A percentile compares a stretch with the other conserved stretches of the same genome.
Conservation (phyloP, 2,113 vertebrate genomes). For the Amphiprion percula region DNA sequence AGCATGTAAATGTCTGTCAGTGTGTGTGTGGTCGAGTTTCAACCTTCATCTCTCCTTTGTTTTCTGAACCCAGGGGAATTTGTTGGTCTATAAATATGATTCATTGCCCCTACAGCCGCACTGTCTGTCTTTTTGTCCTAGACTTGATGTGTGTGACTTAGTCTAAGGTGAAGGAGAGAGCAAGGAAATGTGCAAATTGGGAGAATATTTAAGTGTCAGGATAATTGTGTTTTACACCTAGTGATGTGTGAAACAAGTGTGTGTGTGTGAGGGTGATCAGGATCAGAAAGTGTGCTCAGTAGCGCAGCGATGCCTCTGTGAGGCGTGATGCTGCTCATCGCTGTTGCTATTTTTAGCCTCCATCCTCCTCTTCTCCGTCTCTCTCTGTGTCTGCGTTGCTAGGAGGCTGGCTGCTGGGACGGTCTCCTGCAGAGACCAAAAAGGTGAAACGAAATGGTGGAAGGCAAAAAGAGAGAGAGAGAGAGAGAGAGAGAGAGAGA, state of each 20-base stretch:
- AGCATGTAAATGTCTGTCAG: slow-evolving; percentile 24
- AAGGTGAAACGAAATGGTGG: slow-evolving; percentile 53
- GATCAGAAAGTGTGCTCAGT: slow-evolving; percentile 58
- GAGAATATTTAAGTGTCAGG: slow-evolving; percentile 34
- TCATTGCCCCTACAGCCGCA: slow-evolving; percentile 25
- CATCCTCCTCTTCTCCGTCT: slow-evolving; percentile 15
- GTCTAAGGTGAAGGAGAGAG: neutral
- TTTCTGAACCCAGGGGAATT: slow-evolving; percentile 39
- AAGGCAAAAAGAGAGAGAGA: neutral
- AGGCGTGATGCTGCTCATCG: slow-evolving; percentile 74
- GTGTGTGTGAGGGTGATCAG: slow-evolving; percentile 14
- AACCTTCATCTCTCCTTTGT: slow-evolving; percentile 64
- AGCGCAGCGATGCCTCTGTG: slow-evolving; percentile 46
- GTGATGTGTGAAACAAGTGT: slow-evolving; percentile 39
- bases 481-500: no score
- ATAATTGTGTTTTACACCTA: slow-evolving; percentile 30
- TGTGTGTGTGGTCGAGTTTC: slow-evolving; percentile 28
- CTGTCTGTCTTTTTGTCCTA: neutral
- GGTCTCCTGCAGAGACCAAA: slow-evolving; percentile 54
- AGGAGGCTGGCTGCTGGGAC: slow-evolving; percentile 70
- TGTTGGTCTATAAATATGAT: slow-evolving; percentile 59
- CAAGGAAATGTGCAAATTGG: slow-evolving; percentile 5
- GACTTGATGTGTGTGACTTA: neutral
- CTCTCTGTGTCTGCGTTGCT: slow-evolving; percentile 66
- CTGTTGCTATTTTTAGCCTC: slow-evolving; percentile 77